Conservation (phyloP, 2,888 invertebrate species). For the Ypsolopha sequella region DNA sequence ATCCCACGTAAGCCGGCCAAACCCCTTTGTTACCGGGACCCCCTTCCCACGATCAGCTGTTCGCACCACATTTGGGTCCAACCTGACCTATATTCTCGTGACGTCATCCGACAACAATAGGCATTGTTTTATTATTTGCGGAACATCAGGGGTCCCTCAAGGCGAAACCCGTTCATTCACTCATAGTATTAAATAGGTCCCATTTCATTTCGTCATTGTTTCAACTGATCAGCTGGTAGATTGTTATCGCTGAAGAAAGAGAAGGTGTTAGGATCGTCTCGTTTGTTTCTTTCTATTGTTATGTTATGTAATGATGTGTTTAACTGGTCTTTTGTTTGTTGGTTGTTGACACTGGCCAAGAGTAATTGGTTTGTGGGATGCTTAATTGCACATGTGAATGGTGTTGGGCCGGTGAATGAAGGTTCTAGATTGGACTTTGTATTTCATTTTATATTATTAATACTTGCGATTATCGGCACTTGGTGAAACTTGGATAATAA, state of each 20-base stretch:
- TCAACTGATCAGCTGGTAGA: conserved; percentile 55
- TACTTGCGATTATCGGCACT: too few relatives aligned
- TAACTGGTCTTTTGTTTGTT: not conserved
- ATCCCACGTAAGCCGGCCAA: not conserved
- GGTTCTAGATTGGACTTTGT: too few relatives aligned
- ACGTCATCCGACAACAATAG: conserved; percentile 64
- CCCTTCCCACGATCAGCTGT: conserved; percentile 58
- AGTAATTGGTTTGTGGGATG: not conserved
- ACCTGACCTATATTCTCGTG: conserved; percentile 65
- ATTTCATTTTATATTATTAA: too few relatives aligned
- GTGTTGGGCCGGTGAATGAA: too few relatives aligned
- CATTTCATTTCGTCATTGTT: conserved; percentile 58
- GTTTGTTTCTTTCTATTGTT: conserved; percentile 36
- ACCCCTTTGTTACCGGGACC: conserved; percentile 4
- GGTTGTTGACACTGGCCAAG: not conserved
- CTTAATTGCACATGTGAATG: too few relatives aligned
- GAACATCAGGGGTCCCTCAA: conserved; percentile 60
- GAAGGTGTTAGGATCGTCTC: conserved; percentile 47
- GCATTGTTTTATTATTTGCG: conserved; percentile 67
- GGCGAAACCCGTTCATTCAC: conserved; percentile 58
- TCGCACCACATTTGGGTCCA: conserved; percentile 54
- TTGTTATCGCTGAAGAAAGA: conserved; percentile 52
- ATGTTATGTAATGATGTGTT: conserved; percentile 23
- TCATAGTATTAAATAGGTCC: conserved; percentile 50
- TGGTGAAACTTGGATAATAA: too few relatives aligned